Base-by-base conservation (phyloP, 1,140 invertebrate genomes). In the Heliconius eleuchia region DNA sequence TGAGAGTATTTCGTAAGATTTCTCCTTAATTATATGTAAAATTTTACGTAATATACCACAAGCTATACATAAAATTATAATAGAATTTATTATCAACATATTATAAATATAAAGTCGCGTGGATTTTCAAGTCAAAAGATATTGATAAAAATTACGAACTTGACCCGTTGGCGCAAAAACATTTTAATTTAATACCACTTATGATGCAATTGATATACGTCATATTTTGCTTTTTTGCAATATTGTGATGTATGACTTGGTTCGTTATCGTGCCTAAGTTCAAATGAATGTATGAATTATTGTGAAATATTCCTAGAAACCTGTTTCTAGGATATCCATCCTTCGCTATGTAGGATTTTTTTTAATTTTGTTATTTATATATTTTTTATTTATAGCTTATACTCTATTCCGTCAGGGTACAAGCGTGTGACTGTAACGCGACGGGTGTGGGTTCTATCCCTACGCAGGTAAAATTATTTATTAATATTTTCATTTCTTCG, bases 131-230 rank as follows among this genome's bases (percentile, higher is more conserved):
- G 74, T 71, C 74, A 60, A 78, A 46, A 73, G 52, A 73, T 80
- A 57, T 74, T 70, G 81, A 83, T 81, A 82, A 84, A 78, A 72
- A 19, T 42, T 72, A 80, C 87, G 89, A 90, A 92, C 91, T 92
- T 92, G 91, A 90, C 91, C 91, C 84, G 87, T 83, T 91, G 91
- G 85, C 79, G 82, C 70, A 81, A 86, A 88, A 88, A 52, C 83
- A 87, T 86, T 85, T 87, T 88, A 84, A 80, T 81, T 85, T 85
- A 87, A 86, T 66, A 84, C 70, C 13, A 80, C 80, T 82, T 86
- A 77, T 90, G 84, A 87, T 85, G 85, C 85, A 88, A 90, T 88
- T 84, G 83, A 78, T 82, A 55, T 55, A 80, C 83, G 82, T 84
- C 83, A 83, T 85, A 66, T 66, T 66, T 30, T 16, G 23, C 27